Conservation (phyloP, 1,140 invertebrate genomes). For the Drosophila pandora region DNA sequence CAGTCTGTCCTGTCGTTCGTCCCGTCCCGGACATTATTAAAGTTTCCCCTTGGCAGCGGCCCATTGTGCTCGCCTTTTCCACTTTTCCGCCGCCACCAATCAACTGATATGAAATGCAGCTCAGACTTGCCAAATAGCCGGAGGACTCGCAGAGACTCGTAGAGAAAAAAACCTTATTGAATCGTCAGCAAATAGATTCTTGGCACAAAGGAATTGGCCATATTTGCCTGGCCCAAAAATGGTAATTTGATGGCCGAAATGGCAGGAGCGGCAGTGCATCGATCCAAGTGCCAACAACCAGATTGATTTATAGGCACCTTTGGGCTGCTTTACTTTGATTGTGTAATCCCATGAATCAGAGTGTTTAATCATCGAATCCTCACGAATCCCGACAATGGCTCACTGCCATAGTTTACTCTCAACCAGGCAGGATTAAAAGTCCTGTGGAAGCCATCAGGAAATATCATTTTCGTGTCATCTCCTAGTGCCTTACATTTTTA, state of each 20-base stretch:
- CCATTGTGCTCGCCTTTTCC: slow-evolving; percentile 26
- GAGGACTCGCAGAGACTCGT: slow-evolving; percentile 7
- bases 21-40: slow-evolving; percentile 44
- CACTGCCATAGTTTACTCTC: slow-evolving; percentile 13
- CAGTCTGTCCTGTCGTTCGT: slow-evolving; percentile 12
- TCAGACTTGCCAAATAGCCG: slow-evolving; percentile 49
- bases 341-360: slow-evolving; percentile 13
- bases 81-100: slow-evolving; percentile 36
- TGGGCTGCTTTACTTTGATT: slow-evolving; percentile 7
- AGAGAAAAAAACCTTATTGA: slow-evolving; percentile 46
- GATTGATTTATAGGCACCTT: slow-evolving; percentile 32
- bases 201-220: slow-evolving; percentile 24
- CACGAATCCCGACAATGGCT: slow-evolving; percentile 2
- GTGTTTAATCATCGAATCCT: slow-evolving; percentile 15
- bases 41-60: slow-evolving; percentile 50
- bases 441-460: not conserved
- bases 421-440: slow-evolving; percentile 7
- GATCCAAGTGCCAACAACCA: slow-evolving; percentile 34
- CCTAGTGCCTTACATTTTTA: slow-evolving; percentile 21
- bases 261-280: slow-evolving; percentile 26
- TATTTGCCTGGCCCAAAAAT: slow-evolving; percentile 45
- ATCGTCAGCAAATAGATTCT: slow-evolving; percentile 42
- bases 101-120: slow-evolving; percentile 68
- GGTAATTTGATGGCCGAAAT: slow-evolving; percentile 38
- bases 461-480: slow-evolving; percentile 3